phyloP scores from a whole-genome alignment of 2,888 invertebrate species.

The Ctenicera cuprea region DNA sequence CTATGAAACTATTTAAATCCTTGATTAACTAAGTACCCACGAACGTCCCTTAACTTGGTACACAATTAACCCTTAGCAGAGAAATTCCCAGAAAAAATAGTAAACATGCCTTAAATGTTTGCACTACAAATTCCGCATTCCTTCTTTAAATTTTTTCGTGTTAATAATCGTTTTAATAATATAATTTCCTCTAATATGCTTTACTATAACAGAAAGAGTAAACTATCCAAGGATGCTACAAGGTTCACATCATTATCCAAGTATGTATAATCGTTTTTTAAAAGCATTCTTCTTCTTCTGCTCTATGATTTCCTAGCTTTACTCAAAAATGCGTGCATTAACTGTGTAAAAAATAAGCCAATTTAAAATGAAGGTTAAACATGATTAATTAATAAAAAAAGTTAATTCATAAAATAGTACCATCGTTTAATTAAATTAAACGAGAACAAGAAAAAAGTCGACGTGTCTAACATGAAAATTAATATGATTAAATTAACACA shows the following conservation, averaged over 20 bases:
- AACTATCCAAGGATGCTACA: constrained; percentile 18
- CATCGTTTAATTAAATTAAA: constrained; percentile 8
- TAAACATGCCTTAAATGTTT: no score
- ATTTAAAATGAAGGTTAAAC: not conserved
- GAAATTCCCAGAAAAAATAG: no score
- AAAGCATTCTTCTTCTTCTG: not conserved
- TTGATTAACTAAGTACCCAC: no score
- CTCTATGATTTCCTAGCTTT: constrained; percentile 1
- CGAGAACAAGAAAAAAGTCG: not conserved
- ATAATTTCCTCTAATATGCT: not conserved
- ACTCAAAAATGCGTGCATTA: constrained; percentile 6
- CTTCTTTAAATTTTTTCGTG: no score
- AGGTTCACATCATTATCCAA: constrained; percentile 27
- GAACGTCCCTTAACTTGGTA: no score
- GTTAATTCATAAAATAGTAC: not conserved
- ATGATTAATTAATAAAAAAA: not conserved
- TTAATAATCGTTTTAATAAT: no score
- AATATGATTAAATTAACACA: not conserved
- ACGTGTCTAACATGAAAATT: constrained; percentile 16
- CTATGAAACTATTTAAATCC: no score
- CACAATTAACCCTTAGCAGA: no score
- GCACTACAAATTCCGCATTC: no score
- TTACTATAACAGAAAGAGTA: not conserved
- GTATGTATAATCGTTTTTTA: constrained; percentile 12
- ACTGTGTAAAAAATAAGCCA: not conserved